A percentile compares a stretch with the other conserved stretches of the same genome.
Evolutionary conservation across 1,140 invertebrate genomes (phyloP).

Genomic region (Camponotus pennsylvanicus): DNA sequence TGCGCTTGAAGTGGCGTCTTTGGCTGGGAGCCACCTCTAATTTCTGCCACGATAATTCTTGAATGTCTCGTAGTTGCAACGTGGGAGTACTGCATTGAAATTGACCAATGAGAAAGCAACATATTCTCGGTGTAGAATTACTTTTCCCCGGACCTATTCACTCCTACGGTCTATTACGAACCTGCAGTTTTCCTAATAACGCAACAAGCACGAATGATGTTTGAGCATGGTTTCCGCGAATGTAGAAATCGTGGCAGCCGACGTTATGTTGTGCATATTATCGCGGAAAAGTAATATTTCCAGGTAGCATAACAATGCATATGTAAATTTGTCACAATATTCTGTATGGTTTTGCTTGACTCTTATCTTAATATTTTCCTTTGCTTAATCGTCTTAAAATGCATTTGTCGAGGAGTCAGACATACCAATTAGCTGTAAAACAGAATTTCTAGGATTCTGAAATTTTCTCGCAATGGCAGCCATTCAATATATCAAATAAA

Average conservation of each 20-base stretch:
- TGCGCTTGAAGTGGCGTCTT: not conserved
- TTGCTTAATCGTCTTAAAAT: not conserved
- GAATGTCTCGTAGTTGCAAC: not conserved
- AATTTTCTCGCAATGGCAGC: too few species aligned
- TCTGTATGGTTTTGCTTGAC: not conserved
- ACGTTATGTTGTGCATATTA: slow-evolving; percentile 39
- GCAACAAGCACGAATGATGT: slow-evolving; percentile 11
- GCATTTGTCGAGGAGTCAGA: not conserved
- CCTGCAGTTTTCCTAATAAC: not conserved
- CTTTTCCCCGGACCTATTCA: slow-evolving; percentile 19
- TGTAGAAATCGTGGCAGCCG: slow-evolving; percentile 10
- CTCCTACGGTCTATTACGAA: not conserved
- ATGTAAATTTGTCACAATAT: not conserved
- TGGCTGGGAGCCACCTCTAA: not conserved
- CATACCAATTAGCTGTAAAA: too few species aligned
- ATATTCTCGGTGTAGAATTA: not conserved
- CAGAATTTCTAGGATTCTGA: too few species aligned
- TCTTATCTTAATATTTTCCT: slow-evolving; percentile 30
- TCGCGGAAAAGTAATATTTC: slow-evolving; percentile 47
- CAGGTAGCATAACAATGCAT: slow-evolving; percentile 63
- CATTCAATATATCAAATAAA: too few species aligned
- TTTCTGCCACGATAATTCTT: not conserved
- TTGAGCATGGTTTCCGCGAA: slow-evolving; percentile 53
- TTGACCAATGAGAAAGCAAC: slow-evolving; percentile 4
- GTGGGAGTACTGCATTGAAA: not conserved